Conservation (phyloP, 2,797 vertebrate species). For the Aldrovandia affinis region DNA sequence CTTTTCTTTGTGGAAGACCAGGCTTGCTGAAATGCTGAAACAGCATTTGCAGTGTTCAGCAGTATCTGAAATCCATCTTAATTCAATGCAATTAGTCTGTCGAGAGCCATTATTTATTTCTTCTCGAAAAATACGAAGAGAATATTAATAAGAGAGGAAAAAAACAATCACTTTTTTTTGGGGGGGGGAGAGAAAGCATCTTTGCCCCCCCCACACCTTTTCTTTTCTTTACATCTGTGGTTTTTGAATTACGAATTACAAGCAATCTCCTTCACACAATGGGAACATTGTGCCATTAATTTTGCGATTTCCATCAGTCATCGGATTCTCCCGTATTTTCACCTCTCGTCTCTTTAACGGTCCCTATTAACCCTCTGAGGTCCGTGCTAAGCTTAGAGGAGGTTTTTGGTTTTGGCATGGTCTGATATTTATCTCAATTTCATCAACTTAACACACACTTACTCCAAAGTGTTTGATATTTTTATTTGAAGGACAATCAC, state of each 20-base stretch:
- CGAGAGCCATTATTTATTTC: background rate
- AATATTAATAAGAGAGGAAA: background rate
- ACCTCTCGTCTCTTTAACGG: background rate
- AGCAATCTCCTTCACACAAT: background rate
- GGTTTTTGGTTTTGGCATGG: no score
- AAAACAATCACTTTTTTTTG: background rate
- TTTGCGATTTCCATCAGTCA: background rate
- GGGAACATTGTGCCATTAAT: background rate
- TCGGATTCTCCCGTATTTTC: background rate
- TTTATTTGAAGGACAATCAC: no score
- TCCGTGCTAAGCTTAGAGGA: no score
- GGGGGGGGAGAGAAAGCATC: background rate
- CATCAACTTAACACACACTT: no score
- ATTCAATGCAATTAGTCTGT: background rate
- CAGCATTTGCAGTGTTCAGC: conserved; percentile 1
- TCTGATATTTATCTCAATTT: no score
- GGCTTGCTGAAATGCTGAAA: background rate
- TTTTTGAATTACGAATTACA: background rate
- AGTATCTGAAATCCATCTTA: conserved; percentile 3
- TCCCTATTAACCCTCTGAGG: no score
- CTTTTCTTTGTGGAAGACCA: background rate
- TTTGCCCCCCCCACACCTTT: no score
- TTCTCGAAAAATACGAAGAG: background rate
- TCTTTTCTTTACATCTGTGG: background rate
- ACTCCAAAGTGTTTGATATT: no score